Conservation (phyloP, 2,797 vertebrate genomes). For the Jordanella pulchra region DNA sequence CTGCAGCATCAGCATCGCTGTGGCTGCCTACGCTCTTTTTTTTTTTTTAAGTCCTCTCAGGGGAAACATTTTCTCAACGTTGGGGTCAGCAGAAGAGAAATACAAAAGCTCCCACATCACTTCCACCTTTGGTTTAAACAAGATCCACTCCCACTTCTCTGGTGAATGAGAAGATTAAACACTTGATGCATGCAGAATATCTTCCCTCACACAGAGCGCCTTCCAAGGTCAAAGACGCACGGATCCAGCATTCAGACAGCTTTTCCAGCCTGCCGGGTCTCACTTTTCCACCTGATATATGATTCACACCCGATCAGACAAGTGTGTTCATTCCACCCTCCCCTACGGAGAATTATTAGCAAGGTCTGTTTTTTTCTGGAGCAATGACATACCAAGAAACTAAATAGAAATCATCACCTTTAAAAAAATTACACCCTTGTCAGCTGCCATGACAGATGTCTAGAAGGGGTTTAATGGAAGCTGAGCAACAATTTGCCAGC, state of each 20-base stretch:
- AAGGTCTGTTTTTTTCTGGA: conserved; percentile 9
- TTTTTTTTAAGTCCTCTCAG: conserved; percentile 47
- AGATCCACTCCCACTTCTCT: neutral
- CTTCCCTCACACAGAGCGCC: conserved; percentile 6
- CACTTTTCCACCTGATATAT: neutral
- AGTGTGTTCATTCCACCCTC: conserved; percentile 8
- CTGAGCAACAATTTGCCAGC: conserved; percentile 18
- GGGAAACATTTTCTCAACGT: conserved; percentile 12
- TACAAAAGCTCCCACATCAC: conserved; percentile 1
- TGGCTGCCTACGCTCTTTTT: conserved; percentile 1
- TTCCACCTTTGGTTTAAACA: conserved; percentile 13
- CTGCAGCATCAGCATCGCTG: conserved; percentile 15
- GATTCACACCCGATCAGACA: conserved; percentile 19
- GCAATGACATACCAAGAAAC: conserved; percentile 3
- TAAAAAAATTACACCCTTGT: conserved; percentile 7
- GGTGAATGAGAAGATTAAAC: conserved; percentile 36
- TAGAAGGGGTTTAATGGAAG: conserved; percentile 1
- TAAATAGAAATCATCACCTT: conserved; percentile 7
- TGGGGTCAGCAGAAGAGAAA: conserved; percentile 25
- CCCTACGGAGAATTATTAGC: conserved; percentile 22
- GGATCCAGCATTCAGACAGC: neutral
- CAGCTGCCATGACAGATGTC: conserved; percentile 32
- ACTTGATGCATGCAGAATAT: conserved; percentile 5
- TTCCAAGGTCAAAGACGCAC: conserved; percentile 31
- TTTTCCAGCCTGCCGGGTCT: conserved; percentile 5